A percentile compares a stretch with the other conserved stretches of the same genome.
Conservation (phyloP, 1,140 invertebrate genomes). For the Anadara kagoshimensis region DNA sequence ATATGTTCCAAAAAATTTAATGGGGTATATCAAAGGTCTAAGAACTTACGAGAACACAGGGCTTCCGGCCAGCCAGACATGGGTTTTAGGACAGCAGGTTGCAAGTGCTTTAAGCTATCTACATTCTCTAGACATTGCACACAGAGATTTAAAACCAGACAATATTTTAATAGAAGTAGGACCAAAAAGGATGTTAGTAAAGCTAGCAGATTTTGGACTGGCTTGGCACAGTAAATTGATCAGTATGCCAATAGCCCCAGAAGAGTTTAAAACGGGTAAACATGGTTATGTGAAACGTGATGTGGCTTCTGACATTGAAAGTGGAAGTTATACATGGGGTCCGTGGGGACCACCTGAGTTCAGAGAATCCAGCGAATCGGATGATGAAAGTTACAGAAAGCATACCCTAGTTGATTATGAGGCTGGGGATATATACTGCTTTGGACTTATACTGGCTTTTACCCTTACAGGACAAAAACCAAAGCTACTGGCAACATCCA, state of each 20-base stretch:
- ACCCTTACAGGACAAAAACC: constrained; percentile 36
- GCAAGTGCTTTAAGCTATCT: constrained; percentile 38
- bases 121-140: constrained; percentile 90
- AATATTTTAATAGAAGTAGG: constrained; percentile 71
- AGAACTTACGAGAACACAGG: constrained; percentile 32
- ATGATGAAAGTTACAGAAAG: not conserved
- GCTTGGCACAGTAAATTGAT: constrained; percentile 29
- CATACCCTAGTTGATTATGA: constrained; percentile 23
- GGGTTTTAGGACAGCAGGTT: constrained; percentile 40
- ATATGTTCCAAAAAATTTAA: constrained; percentile 36
- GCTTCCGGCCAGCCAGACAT: constrained; percentile 15
- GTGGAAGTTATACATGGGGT: not conserved
- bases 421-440: constrained; percentile 39
- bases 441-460: constrained; percentile 36
- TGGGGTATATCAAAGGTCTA: constrained; percentile 26
- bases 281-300: not conserved
- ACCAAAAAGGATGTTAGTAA: constrained; percentile 30
- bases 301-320: not conserved
- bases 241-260: constrained; percentile 4
- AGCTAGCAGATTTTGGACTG: constrained; percentile 45
- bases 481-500: constrained; percentile 1
- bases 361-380: not conserved
- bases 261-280: not conserved
- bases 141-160: constrained; percentile 87
- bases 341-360: constrained; percentile 38